Conservation (phyloP, 2,797 vertebrate species). For the Microcaecilia unicolor region DNA sequence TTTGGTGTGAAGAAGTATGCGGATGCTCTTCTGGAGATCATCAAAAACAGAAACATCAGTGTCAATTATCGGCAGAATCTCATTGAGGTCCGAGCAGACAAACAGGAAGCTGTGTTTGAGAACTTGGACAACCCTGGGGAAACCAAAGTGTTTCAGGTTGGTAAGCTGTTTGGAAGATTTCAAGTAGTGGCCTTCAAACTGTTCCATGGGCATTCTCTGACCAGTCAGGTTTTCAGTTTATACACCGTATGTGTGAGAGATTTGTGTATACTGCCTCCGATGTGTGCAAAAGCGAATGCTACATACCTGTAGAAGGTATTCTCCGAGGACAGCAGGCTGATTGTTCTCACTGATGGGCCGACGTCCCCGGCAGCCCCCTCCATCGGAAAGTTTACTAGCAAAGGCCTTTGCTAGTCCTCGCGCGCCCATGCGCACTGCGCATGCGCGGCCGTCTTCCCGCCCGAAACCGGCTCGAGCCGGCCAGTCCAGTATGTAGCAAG, state of each 20-base stretch:
- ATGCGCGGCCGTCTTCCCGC: too few relatives aligned
- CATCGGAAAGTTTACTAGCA: too few relatives aligned
- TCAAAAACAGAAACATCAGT: slow-evolving; percentile 64
- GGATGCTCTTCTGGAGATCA: slow-evolving; percentile 73
- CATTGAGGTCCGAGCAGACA: slow-evolving; percentile 82
- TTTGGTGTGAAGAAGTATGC: slow-evolving; percentile 93
- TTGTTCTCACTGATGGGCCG: too few relatives aligned
- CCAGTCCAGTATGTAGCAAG: too few relatives aligned
- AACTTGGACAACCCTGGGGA: slow-evolving; percentile 80
- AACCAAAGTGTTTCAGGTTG: slow-evolving; percentile 74
- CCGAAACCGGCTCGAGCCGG: too few relatives aligned
- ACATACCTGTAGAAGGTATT: too few relatives aligned
- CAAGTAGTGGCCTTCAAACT: background rate
- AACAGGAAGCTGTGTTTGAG: slow-evolving; percentile 87
- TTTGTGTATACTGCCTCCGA: too few relatives aligned
- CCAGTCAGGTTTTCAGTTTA: accelerated
- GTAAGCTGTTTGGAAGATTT: slow-evolving; percentile 1
- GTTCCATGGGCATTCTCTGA: background rate
- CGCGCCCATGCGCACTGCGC: too few relatives aligned
- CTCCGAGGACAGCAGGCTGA: too few relatives aligned
- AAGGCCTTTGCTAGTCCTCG: too few relatives aligned
- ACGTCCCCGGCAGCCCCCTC: too few relatives aligned
- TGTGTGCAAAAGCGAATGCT: too few relatives aligned
- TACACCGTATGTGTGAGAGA: accelerated
- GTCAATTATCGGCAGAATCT: slow-evolving; percentile 82